Evolutionary conservation across 2,888 invertebrate genomes (phyloP).

Genomic region (Hydriomena furcata): DNA sequence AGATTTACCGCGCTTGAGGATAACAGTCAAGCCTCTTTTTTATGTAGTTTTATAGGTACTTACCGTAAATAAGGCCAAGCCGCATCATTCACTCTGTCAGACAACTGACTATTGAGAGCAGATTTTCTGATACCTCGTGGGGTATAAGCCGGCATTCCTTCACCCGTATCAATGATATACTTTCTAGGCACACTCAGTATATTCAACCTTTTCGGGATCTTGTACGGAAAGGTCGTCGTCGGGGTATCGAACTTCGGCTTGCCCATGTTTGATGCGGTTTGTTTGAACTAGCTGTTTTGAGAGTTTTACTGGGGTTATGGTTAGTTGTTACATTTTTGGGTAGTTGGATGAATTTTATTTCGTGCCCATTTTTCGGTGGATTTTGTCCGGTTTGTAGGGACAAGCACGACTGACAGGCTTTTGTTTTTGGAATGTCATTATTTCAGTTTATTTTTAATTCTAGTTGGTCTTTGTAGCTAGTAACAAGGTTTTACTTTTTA

Average conservation of each 20-base stretch:
- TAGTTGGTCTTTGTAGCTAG: slow-evolving; percentile 8
- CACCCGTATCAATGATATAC: slow-evolving; percentile 48
- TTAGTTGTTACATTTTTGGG: slow-evolving; percentile 25
- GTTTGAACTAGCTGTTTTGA: slow-evolving; percentile 45
- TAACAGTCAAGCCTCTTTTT: too few species aligned
- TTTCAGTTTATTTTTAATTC: neutral
- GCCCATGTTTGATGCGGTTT: slow-evolving; percentile 48
- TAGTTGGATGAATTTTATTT: slow-evolving; percentile 27
- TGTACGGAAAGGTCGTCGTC: slow-evolving; percentile 56
- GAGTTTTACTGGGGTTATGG: slow-evolving; percentile 36
- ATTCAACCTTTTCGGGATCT: slow-evolving; percentile 56
- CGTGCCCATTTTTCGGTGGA: slow-evolving; percentile 35
- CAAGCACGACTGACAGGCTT: slow-evolving; percentile 24
- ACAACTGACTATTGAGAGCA: slow-evolving; percentile 48
- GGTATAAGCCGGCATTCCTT: slow-evolving; percentile 58
- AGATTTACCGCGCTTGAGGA: too few species aligned
- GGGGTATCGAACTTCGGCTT: slow-evolving; percentile 59
- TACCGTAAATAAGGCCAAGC: slow-evolving; percentile 70
- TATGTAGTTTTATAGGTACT: slow-evolving; percentile 26
- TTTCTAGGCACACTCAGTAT: slow-evolving; percentile 57
- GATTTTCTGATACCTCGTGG: slow-evolving; percentile 57
- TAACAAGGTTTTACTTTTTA: neutral
- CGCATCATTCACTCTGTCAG: slow-evolving; percentile 62
- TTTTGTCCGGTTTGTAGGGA: slow-evolving; percentile 18
- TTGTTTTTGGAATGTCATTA: slow-evolving; percentile 5